Evolutionary conservation across 2,797 vertebrate genomes (phyloP).

Genomic region (Myotis pilosus): DNA sequence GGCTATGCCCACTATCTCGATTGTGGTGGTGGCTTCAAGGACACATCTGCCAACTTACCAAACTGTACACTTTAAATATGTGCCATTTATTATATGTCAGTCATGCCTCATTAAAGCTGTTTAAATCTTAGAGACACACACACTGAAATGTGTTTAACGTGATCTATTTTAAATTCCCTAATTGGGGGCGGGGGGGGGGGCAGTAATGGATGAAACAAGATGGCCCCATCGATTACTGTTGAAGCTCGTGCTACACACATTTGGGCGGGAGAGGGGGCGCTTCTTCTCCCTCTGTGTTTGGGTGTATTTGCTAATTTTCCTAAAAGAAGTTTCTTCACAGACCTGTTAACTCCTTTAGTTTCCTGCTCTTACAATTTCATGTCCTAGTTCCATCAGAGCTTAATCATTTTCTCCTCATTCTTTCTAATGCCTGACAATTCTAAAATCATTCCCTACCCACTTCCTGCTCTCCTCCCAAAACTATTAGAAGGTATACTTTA

Average conservation of each 20-base stretch:
- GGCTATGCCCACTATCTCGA: background rate
- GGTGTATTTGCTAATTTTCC: background rate
- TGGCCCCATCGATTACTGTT: background rate
- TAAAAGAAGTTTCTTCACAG: background rate
- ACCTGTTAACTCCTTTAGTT: background rate
- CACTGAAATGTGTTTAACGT: background rate
- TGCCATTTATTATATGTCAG: background rate
- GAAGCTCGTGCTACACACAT: background rate
- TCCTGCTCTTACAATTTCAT: background rate
- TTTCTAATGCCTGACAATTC: background rate
- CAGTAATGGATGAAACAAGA: background rate
- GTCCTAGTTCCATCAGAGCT: background rate
- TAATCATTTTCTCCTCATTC: background rate
- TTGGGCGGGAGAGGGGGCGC: rapidly evolving
- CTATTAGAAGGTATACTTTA: background rate
- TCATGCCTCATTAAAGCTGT: background rate
- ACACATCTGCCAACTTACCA: background rate
- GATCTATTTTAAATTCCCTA: background rate
- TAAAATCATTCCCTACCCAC: background rate
- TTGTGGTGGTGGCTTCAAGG: background rate
- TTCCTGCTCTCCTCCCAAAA: background rate
- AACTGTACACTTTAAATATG: background rate
- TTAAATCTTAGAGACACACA: background rate
- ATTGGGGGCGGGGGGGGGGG: rapidly evolving
- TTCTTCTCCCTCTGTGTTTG: background rate